Evolutionary conservation across 2,113 vertebrate genomes (phyloP).

Genomic region (Bufo bufo): DNA sequence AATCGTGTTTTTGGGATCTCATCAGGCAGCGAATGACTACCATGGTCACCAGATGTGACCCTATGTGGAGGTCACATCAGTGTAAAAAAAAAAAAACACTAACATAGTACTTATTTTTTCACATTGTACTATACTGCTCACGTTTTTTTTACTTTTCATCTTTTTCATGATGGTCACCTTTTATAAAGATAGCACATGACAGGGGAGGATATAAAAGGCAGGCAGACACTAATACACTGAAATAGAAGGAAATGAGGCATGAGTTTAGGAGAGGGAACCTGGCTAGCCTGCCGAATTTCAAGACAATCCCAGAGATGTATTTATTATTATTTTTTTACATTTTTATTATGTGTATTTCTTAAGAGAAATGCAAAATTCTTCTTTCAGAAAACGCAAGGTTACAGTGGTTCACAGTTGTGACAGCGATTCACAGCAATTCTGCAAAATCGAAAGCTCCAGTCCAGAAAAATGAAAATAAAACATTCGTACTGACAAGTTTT

Average conservation of each 20-base stretch:
- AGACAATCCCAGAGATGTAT: not conserved
- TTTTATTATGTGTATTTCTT: not conserved
- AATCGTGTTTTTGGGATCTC: no score
- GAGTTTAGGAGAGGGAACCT: not conserved
- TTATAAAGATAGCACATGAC: not conserved
- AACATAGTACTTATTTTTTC: no score
- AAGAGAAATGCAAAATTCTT: not conserved
- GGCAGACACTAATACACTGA: not conserved
- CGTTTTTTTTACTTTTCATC: no score
- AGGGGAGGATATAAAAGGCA: not conserved
- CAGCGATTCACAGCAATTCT: not conserved
- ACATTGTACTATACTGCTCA: no score
- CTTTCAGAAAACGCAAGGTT: not conserved
- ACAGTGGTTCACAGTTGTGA: not conserved
- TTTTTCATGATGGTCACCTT: not conserved
- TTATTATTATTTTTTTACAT: not conserved
- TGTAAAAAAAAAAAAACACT: no score
- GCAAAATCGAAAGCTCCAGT: not conserved
- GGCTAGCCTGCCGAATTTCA: not conserved
- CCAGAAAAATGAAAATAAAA: slow-evolving; percentile 30
- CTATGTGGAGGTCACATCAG: no score
- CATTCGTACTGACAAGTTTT: slow-evolving; percentile 14
- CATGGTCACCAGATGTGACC: no score
- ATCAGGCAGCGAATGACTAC: no score
- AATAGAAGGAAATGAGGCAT: not conserved